Evolutionary conservation across 1,140 invertebrate species (phyloP), one percentile per base, ranked within the genome.

Genomic region (honey bee (Apis mellifera)): DNA sequence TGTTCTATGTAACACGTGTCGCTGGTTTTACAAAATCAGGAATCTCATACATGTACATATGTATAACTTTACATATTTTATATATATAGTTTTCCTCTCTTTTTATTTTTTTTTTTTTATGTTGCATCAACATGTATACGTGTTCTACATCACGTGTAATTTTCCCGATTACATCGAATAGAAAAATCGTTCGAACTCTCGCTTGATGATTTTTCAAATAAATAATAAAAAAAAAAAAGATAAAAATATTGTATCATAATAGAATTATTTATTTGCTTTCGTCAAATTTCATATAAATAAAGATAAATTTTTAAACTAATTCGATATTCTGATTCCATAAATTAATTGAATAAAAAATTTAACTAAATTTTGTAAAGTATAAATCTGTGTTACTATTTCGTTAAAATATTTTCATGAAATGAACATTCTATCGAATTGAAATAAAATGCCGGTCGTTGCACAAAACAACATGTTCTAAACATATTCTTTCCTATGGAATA

Each of bases 21-120:
- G 83, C 83, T 86, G 88, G 78, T 84, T 87, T 89, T 89, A 89
- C 88, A 89, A 89, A 89, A 89, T 89, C 88, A 89, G 87, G 88
- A 89, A 88, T 88, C 79, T 80, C 66, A 70, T 78, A 89, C 78
- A 76, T 88, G 75, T 80, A 86, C 80, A 73, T 71, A 57, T 84
- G 68, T 84, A 78, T 84, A 84, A 80, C 60, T 73, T 66, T 81
- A 68, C 52, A 69, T 69, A 52, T 72, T 57, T 65, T 83, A 81
- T 72, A 68, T 83, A 81, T 72, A 68, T 84, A 69, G 26, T 72
- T 57, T 15, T 15, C 26, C 11, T 52, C 21, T 54, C 9, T 54
- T 62, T 12, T 68, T 7, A 8, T n/a, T 68, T 50, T 17, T 15
- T 8, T 15, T 23, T 50, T 69, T 62, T 84, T 48, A 54, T 48